A percentile compares a stretch with the other conserved stretches of the same genome.
phyloP scores from a whole-genome alignment of 2,113 vertebrate genomes.

The Actinemys pallida region DNA sequence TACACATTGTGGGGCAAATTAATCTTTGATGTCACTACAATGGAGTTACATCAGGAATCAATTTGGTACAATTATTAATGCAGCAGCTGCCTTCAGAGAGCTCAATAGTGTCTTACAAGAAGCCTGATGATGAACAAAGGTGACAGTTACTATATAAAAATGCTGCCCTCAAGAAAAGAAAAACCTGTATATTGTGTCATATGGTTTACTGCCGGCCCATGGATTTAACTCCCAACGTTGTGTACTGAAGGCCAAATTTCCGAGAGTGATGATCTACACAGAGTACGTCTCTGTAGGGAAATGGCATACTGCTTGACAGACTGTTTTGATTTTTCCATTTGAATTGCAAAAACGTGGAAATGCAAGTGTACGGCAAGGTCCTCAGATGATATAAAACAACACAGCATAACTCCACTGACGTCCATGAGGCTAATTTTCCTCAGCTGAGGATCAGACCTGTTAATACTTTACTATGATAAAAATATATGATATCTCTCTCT shows the following conservation, averaged over 20 bases:
- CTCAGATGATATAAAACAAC: neutral
- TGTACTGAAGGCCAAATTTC: accelerated
- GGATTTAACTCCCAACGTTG: neutral
- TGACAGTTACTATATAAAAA: neutral
- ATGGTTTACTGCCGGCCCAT: neutral
- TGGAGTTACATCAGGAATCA: neutral
- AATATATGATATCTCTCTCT: neutral
- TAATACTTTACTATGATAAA: neutral
- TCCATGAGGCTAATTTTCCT: neutral
- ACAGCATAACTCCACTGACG: too few species aligned
- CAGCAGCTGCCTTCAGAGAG: neutral
- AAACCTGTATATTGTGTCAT: neutral
- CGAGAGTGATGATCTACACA: neutral
- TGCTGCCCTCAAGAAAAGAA: accelerated
- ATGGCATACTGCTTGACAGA: accelerated
- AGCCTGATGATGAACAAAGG: neutral
- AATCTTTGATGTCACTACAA: neutral
- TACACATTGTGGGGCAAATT: neutral
- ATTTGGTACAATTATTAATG: neutral
- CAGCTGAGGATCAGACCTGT: neutral
- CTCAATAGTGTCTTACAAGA: neutral
- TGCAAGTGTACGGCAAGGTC: neutral
- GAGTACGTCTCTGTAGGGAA: neutral
- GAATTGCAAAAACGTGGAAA: accelerated
- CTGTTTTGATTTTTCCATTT: accelerated